Evolutionary conservation across 2,113 vertebrate genomes (phyloP).

Genomic region (Rhabdornis inornatus): DNA sequence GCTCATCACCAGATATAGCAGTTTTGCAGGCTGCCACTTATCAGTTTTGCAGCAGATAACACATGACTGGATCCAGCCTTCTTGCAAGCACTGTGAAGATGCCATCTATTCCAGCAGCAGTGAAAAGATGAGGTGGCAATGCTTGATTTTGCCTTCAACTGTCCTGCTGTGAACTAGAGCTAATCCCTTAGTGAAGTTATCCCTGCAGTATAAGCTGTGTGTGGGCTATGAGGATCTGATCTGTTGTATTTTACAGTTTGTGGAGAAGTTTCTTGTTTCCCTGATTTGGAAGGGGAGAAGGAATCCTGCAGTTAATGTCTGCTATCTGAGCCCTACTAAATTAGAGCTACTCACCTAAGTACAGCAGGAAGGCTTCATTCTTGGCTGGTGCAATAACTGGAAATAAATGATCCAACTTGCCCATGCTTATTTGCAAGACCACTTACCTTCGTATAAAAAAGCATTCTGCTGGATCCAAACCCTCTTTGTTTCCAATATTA

Average conservation of each 20-base stretch:
- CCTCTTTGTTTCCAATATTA: neutral
- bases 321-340: constrained; percentile 16
- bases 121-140: neutral
- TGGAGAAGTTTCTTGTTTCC: neutral
- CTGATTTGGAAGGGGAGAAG: neutral
- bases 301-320: neutral
- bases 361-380: neutral
- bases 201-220: neutral
- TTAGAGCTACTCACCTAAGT: neutral
- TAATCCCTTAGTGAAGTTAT: neutral
- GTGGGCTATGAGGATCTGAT: neutral
- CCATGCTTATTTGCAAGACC: neutral
- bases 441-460: neutral
- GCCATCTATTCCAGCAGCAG: neutral
- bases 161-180: neutral
- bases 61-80: neutral
- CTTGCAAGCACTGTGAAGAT: neutral
- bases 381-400: neutral
- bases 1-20: neutral
- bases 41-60: neutral
- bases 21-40: neutral
- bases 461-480: neutral
- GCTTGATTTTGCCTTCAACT: neutral
- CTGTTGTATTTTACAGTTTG: neutral
- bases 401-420: neutral